Evolutionary conservation across 2,113 vertebrate genomes (phyloP).

Genomic region (Physeter macrocephalus): DNA sequence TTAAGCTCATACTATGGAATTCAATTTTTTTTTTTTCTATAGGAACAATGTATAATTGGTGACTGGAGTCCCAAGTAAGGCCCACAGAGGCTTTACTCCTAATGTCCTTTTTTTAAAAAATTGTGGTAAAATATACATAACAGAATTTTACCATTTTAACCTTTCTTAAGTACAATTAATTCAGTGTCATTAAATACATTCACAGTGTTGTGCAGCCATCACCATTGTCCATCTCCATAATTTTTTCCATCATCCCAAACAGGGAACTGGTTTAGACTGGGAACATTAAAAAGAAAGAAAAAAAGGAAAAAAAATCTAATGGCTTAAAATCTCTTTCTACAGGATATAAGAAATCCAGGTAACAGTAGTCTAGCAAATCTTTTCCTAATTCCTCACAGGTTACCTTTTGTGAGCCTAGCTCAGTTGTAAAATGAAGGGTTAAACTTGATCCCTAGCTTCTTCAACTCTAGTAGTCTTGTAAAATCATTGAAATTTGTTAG

Average conservation of each 20-base stretch:
- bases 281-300: background rate
- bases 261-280: background rate
- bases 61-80: background rate
- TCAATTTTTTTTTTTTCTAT: background rate
- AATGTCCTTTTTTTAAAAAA: background rate
- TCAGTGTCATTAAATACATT: background rate
- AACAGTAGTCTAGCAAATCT: background rate
- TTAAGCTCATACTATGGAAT: slow-evolving; percentile 2
- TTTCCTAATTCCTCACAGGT: background rate
- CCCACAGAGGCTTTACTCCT: background rate
- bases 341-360: background rate
- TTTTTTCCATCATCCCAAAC: background rate
- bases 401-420: background rate
- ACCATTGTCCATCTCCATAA: background rate
- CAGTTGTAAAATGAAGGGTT: background rate
- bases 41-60: background rate
- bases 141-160: background rate
- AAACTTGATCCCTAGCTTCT: background rate
- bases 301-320: background rate
- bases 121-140: background rate
- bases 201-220: background rate
- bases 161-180: background rate
- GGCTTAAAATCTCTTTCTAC: background rate
- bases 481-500: background rate
- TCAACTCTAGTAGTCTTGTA: background rate